A percentile compares a stretch with the other conserved stretches of the same genome.
These are phyloP conservation scores for Trididemnum clinides DNA, from an alignment of 23 tunicate genomes.

Conservation along the genomic window DNA sequence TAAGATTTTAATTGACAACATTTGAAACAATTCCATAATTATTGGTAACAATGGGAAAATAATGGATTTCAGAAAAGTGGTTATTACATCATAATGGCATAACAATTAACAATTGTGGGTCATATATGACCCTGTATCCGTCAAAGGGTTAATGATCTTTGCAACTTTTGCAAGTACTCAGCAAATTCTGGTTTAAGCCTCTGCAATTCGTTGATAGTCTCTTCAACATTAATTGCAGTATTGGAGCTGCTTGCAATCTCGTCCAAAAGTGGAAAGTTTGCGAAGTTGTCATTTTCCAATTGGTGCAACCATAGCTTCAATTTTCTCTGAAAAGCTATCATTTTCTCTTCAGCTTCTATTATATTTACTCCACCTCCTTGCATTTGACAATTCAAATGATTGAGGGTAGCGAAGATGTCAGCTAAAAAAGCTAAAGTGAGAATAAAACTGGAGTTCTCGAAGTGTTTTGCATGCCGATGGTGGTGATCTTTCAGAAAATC, in stretches of 20 bases:
- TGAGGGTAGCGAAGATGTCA: constrained; percentile 27
- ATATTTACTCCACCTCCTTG: constrained; percentile 37
- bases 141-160: constrained; percentile 8
- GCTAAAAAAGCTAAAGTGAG: constrained; percentile 16
- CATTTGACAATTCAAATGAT: constrained; percentile 37
- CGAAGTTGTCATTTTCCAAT: constrained; percentile 18
- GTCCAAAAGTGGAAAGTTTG: constrained; percentile 43
- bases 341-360: constrained; percentile 21
- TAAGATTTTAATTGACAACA: no score
- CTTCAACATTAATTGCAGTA: constrained; percentile 29
- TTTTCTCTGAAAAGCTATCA: constrained; percentile 38
- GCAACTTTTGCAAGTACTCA: constrained; percentile 33
- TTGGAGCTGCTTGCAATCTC: constrained; percentile 37
- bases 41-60: no score
- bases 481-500: neutral
- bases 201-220: constrained; percentile 2
- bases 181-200: constrained; percentile 38
- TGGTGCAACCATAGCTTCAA: constrained; percentile 30
- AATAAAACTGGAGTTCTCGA: constrained; percentile 19
- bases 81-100: no score
- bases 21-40: no score
- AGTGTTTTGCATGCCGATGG: constrained; percentile 42
- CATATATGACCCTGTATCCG: no score
- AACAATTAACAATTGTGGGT: no score
- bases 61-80: no score